Evolutionary conservation across 2,113 vertebrate species (phyloP), one percentile per base, ranked within the genome.

Genomic region (Sitta europaea): DNA sequence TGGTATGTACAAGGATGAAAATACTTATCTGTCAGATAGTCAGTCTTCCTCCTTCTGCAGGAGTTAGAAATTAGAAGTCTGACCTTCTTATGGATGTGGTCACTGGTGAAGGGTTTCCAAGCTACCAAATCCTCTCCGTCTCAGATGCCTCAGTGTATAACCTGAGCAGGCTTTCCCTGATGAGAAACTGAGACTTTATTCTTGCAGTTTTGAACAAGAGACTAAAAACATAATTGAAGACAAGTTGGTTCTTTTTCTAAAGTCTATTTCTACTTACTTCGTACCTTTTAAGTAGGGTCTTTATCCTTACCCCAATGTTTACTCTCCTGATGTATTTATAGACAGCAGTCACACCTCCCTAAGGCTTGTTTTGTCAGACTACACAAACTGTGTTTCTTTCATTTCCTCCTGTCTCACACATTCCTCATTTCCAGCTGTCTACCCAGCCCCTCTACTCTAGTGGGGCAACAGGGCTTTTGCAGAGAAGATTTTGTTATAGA

Each of bases 401-500:
- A 10, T 88, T 28, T 80, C 11, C 18, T 58, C 5, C 25, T 13
- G 6, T 10, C 4, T 18, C 38, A 57, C 2, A 45, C 13, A 20
- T 36, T 48, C 19, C 27, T 42, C 12, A 25, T 42, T 35, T 40
- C 15, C 25, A 42, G 51, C 67, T 59, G 8, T 11, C 63, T 80
- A 14, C 8, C 24, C 15, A 50, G 12, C 28, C 8, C 16, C 15
- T 81, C 29, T 36, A 2, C n/a, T 67, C 1, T 13, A 55, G 5
- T 1, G 0, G 43, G 8, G 6, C 4, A 81, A 38, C 2, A 59
- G 7, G 11, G 2, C 24, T 55, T 40, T 36, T 16, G 53, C 17
- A 77, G 20, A 53, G 3, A 18, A 77, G 3, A 20, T 62, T 61
- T 76, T 0, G 7, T 48, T 27, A 33, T 9, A 11, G 1, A 14